These are phyloP conservation scores for Ceratoteleas bidentatus DNA, from an alignment of 1,140 invertebrate genomes.

Conservation along the genomic window DNA sequence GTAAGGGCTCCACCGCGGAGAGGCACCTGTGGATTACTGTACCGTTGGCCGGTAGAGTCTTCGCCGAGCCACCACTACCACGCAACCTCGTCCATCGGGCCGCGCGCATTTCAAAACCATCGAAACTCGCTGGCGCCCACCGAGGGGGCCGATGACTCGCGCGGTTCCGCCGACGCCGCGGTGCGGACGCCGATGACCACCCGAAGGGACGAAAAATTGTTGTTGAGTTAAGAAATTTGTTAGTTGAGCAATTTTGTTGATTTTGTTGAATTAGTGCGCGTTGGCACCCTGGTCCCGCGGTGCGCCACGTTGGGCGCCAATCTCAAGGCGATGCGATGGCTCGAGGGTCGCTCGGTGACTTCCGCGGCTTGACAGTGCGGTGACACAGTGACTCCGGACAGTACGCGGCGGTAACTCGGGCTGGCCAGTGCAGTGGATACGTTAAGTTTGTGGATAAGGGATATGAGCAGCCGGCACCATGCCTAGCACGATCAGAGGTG, in stretches of 20 bases:
- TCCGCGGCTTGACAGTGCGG: slow-evolving; percentile 17
- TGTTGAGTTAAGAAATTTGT: too few species aligned
- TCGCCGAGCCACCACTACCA: slow-evolving; percentile 80
- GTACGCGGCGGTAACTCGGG: not conserved
- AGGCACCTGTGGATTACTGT: slow-evolving; percentile 80
- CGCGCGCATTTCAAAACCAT: slow-evolving; percentile 51
- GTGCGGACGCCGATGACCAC: too few species aligned
- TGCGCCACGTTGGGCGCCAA: too few species aligned
- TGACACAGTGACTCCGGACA: slow-evolving; percentile 40
- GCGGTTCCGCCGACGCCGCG: not conserved
- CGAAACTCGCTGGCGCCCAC: slow-evolving; percentile 6
- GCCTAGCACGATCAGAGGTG: slow-evolving; percentile 83
- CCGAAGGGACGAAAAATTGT: too few species aligned
- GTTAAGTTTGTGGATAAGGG: slow-evolving; percentile 72
- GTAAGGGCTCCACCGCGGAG: slow-evolving; percentile 67
- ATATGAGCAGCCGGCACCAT: slow-evolving; percentile 79
- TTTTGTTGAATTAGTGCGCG: too few species aligned
- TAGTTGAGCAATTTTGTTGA: too few species aligned
- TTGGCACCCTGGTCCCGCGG: too few species aligned
- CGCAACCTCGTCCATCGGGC: slow-evolving; percentile 29
- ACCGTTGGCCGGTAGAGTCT: slow-evolving; percentile 78
- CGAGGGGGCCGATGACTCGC: slow-evolving; percentile 5
- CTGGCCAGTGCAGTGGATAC: slow-evolving; percentile 52
- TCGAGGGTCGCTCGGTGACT: slow-evolving; percentile 21
- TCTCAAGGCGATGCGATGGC: not conserved